Evolutionary conservation across 2,888 invertebrate genomes (phyloP).

Genomic region (Argyresthia albistria): DNA sequence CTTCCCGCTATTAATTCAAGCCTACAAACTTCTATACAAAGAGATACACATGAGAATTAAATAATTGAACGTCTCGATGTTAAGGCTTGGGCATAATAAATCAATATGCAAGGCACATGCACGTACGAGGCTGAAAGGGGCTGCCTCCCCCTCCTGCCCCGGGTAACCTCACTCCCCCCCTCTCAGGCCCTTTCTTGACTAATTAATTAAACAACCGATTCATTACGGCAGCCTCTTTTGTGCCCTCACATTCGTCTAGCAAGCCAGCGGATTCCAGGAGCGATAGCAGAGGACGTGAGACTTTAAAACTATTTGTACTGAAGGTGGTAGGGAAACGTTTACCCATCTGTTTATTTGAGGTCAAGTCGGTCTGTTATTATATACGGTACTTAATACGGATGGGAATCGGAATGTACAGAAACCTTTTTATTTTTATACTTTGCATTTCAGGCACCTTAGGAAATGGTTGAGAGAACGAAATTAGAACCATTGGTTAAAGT

Average conservation of each 20-base stretch:
- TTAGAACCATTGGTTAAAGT: not conserved
- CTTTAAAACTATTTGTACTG: too few relatives aligned
- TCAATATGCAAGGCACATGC: constrained; percentile 69
- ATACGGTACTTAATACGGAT: too few relatives aligned
- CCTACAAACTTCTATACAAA: constrained; percentile 14
- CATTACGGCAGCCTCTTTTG: constrained; percentile 75
- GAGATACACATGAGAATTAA: constrained; percentile 52
- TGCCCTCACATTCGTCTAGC: constrained; percentile 67
- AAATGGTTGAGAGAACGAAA: not conserved
- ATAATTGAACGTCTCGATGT: constrained; percentile 60
- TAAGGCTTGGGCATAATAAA: constrained; percentile 60
- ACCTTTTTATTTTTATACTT: not conserved
- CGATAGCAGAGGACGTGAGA: constrained; percentile 39
- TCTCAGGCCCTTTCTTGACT: constrained; percentile 68
- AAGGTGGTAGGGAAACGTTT: too few relatives aligned
- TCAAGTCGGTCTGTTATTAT: not conserved
- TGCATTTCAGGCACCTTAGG: not conserved
- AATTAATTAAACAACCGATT: constrained; percentile 85
- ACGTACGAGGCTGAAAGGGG: constrained; percentile 30
- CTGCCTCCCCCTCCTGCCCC: constrained; percentile 6
- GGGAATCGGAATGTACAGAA: not conserved
- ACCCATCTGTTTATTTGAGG: not conserved
- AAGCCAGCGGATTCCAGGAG: constrained; percentile 18
- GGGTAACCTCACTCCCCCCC: constrained; percentile 10
- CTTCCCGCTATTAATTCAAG: not conserved